Evolutionary conservation across 1,140 invertebrate species (phyloP), one percentile per base, ranked within the genome.

Genomic region (Drosophila neocordata): DNA sequence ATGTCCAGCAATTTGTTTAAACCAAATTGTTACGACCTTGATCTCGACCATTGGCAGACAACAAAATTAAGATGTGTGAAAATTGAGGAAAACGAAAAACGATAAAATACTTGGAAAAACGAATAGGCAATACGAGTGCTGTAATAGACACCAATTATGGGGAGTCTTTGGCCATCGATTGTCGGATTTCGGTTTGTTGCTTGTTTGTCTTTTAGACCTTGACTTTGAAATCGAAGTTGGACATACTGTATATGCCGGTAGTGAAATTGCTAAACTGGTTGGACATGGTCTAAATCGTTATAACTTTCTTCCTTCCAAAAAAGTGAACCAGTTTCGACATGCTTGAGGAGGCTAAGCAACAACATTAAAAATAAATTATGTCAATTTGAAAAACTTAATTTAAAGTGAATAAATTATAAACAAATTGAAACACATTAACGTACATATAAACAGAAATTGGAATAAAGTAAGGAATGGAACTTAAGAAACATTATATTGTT

Each of bases 71-170:
- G 11, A n/a, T 38, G n/a, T n/a, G 3, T 38, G 12, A 13, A 9
- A 8, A 20, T 48, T 18, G 41, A 20, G 41, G 8, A 48, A 48
- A 48, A 20, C 41, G 15, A 18, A 48, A 48, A 48, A 15, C 18
- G 41, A 18, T 48, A 38, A 38, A 38, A 38, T 38, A 48, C 41
- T 48, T 48, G 41, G 41, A 48, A 48, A 48, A 48, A 48, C 41
- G 15, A 48, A 48, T 18, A 9, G 15, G 41, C 41, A 48, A 18
- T 20, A 48, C 41, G 15, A 9, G 15, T 48, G 82, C 69, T 67
- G 82, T 85, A 85, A 85, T 87, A 56, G 83, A 22, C 60, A 77
- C 65, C 65, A 79, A 87, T 85, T 85, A 85, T 88, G 75, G 82
- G 55, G 55, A 67, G 38, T 55, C 51, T 64, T 24, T 71, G 20